Percentiles rank a stretch among this genome's conserved stretches.
Evolutionary conservation across 2,113 vertebrate species (phyloP).

Genomic region (Psilopsiagon aurifrons): DNA sequence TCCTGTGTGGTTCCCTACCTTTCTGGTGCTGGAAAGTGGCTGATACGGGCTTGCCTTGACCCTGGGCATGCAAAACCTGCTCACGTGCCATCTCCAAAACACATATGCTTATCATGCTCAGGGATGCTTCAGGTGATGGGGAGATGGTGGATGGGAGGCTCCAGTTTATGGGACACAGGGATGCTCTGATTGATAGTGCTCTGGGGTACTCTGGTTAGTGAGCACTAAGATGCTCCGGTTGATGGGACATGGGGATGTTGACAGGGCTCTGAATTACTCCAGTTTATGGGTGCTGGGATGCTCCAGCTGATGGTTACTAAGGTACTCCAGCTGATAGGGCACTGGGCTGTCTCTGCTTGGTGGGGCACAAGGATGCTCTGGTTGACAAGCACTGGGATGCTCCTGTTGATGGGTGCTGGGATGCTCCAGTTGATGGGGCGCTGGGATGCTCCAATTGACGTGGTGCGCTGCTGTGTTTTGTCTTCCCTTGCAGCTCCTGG

Average conservation of each 20-base stretch:
- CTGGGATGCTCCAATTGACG: neutral
- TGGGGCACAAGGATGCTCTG: neutral
- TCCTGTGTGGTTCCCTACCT: neutral
- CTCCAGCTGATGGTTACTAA: neutral
- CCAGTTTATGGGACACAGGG: neutral
- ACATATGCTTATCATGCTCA: rapidly evolving
- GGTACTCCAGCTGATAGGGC: neutral
- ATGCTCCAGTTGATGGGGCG: neutral
- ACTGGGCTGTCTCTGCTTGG: neutral
- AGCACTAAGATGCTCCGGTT: neutral
- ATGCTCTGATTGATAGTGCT: neutral
- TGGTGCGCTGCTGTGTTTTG: neutral
- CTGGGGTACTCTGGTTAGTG: neutral
- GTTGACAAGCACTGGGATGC: neutral
- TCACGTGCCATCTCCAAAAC: rapidly evolving
- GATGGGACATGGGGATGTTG: neutral
- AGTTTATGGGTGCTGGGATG: neutral
- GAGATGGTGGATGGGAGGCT: neutral
- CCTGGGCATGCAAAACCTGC: neutral
- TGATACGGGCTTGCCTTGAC: neutral
- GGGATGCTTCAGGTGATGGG: neutral
- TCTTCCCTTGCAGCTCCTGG: slow-evolving; percentile 13
- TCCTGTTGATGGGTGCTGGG: neutral
- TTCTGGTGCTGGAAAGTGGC: neutral
- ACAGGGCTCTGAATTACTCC: neutral